Percentiles rank a stretch among this genome's conserved stretches.
Evolutionary conservation across 2,113 vertebrate species (phyloP).

Genomic region (Macquaria australasica): DNA sequence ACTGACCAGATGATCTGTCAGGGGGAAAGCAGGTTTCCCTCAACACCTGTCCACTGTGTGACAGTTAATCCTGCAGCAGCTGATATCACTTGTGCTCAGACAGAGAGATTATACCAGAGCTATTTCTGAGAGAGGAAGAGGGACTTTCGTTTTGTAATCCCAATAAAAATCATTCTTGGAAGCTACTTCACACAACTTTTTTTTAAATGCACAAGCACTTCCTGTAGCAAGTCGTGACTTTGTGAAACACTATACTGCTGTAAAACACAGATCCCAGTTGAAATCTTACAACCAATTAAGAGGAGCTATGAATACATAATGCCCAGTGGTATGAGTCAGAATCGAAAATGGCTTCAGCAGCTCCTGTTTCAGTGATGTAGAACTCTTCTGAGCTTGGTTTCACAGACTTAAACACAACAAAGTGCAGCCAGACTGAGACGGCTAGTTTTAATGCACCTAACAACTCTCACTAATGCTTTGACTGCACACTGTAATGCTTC

Average conservation of each 20-base stretch:
- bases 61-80: conserved; percentile 67
- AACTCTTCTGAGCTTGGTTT: neutral
- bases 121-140: conserved; percentile 60
- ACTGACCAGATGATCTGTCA: conserved; percentile 14
- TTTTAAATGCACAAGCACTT: conserved; percentile 24
- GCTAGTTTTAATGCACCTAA: conserved; percentile 66
- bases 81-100: conserved; percentile 63
- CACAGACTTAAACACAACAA: conserved; percentile 31
- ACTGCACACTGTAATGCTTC: conserved; percentile 58
- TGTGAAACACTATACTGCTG: conserved; percentile 17
- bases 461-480: conserved; percentile 60
- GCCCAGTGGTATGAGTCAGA: conserved; percentile 14
- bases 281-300: conserved; percentile 25
- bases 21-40: conserved; percentile 40
- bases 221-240: conserved; percentile 18
- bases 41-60: conserved; percentile 37
- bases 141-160: conserved; percentile 58
- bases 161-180: conserved; percentile 23
- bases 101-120: conserved; percentile 62
- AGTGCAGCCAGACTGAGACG: conserved; percentile 32
- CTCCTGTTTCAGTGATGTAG: neutral
- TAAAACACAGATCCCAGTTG: neutral
- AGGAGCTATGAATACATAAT: conserved; percentile 3
- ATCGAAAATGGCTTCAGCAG: conserved; percentile 13
- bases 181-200: conserved; percentile 14